Percentiles rank a stretch among this genome's conserved stretches.
Evolutionary conservation across 1,140 invertebrate genomes (phyloP).

Genomic region (Pogonomyrmex barbatus): DNA sequence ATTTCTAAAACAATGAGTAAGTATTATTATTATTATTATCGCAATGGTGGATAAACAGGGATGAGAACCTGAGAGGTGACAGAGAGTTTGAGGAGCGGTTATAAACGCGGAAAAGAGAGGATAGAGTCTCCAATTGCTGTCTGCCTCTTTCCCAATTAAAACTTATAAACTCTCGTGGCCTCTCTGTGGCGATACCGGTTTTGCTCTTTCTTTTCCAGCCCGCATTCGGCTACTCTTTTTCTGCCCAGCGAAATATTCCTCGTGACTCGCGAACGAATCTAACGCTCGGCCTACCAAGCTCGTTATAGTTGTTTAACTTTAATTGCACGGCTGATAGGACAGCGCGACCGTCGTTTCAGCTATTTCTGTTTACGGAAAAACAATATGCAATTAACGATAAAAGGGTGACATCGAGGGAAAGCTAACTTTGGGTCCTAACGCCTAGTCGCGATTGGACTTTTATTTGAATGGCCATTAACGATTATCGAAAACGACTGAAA

Average conservation of each 20-base stretch:
- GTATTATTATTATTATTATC: constrained; percentile 76
- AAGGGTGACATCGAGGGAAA: constrained; percentile 26
- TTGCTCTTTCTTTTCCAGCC: constrained; percentile 26
- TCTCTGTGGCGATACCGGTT: constrained; percentile 61
- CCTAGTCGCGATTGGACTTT: not conserved
- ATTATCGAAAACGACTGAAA: constrained; percentile 33
- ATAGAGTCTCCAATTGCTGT: constrained; percentile 67
- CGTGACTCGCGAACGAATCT: constrained; percentile 37
- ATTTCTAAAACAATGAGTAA: constrained; percentile 81
- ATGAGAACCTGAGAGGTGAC: constrained; percentile 39
- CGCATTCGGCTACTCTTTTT: constrained; percentile 16
- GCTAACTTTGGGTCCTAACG: constrained; percentile 17
- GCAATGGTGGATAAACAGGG: constrained; percentile 29
- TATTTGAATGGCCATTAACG: constrained; percentile 45
- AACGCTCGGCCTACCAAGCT: constrained; percentile 67
- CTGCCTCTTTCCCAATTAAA: constrained; percentile 75
- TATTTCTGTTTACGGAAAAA: constrained; percentile 54
- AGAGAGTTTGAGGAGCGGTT: constrained; percentile 33
- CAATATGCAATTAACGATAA: constrained; percentile 60
- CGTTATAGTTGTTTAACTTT: constrained; percentile 75
- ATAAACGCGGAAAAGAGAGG: constrained; percentile 50
- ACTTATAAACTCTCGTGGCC: constrained; percentile 74
- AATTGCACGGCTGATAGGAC: constrained; percentile 63
- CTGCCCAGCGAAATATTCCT: constrained; percentile 58
- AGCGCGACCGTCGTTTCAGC: constrained; percentile 15